A percentile compares a stretch with the other conserved stretches of the same genome.
phyloP scores from a whole-genome alignment of 2,797 vertebrate species.

The Xiphorhynchus erythropygius region DNA sequence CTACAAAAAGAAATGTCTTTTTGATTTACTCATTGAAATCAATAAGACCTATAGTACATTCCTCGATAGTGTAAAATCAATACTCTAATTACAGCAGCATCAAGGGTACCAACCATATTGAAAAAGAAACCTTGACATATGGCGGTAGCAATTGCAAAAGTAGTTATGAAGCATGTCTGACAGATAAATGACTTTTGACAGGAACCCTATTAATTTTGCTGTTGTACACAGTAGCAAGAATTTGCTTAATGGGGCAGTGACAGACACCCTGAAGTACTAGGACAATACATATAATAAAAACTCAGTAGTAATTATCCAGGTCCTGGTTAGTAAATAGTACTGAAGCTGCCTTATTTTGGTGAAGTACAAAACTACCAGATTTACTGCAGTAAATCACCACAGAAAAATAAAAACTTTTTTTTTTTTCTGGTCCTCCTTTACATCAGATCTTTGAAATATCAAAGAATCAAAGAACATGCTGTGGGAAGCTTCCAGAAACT shows the following conservation, averaged over 20 bases:
- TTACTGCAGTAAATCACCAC: not conserved
- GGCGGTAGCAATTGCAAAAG: not conserved
- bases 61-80: not conserved
- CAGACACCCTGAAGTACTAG: not conserved
- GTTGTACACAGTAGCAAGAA: not conserved
- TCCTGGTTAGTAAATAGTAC: not conserved
- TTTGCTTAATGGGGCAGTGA: not conserved
- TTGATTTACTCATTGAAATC: slow-evolving; percentile 4
- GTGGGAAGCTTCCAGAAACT: not conserved
- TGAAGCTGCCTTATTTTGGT: not conserved
- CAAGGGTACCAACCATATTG: not conserved
- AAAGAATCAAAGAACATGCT: not conserved
- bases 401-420: no score
- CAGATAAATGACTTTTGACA: not conserved
- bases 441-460: not conserved
- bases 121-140: not conserved
- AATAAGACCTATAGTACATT: not conserved
- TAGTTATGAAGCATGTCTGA: not conserved
- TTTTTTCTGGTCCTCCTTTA: not conserved
- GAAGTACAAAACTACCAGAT: not conserved
- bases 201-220: not conserved
- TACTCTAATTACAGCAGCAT: not conserved
- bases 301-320: not conserved
- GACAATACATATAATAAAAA: not conserved
- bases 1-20: not conserved